phyloP scores from a whole-genome alignment of 1,140 invertebrate species.

The Drosophila simulans region DNA sequence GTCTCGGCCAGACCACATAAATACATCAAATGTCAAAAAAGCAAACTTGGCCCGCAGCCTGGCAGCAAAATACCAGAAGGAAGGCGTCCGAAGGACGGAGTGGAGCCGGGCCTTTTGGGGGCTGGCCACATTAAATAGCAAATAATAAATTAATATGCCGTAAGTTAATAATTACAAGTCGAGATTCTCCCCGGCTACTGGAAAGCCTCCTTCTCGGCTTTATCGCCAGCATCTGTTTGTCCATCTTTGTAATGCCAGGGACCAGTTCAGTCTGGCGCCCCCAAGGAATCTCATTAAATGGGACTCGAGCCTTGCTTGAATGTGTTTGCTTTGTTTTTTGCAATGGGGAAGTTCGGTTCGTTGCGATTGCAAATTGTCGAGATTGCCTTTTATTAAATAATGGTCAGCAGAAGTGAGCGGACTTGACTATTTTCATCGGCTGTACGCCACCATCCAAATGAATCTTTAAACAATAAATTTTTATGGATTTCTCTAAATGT shows the following conservation, averaged over 20 bases:
- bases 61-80: constrained; percentile 36
- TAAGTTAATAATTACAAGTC: constrained; percentile 82
- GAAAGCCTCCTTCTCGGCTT: constrained; percentile 38
- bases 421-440: background rate
- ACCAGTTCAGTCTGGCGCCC: constrained; percentile 37
- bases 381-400: background rate
- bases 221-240: constrained; percentile 51
- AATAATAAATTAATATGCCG: constrained; percentile 83
- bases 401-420: background rate
- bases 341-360: constrained; percentile 3
- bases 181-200: constrained; percentile 70
- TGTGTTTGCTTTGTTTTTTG: constrained; percentile 18
- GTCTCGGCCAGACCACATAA: constrained; percentile 61
- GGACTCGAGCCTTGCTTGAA: constrained; percentile 17
- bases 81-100: background rate
- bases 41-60: constrained; percentile 67
- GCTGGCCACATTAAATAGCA: constrained; percentile 79
- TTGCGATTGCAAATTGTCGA: background rate
- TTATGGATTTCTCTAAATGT: too few species aligned
- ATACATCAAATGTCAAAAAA: constrained; percentile 83
- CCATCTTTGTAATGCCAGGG: constrained; percentile 14
- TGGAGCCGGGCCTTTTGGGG: constrained; percentile 40
- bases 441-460: too few species aligned
- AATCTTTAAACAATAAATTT: background rate
- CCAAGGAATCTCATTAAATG: constrained; percentile 59